Evolutionary conservation across 53 echinoderm and acorn worm genomes (phyloP), one percentile per base, ranked within the genome.

Genomic region (Actinopyga echinites): DNA sequence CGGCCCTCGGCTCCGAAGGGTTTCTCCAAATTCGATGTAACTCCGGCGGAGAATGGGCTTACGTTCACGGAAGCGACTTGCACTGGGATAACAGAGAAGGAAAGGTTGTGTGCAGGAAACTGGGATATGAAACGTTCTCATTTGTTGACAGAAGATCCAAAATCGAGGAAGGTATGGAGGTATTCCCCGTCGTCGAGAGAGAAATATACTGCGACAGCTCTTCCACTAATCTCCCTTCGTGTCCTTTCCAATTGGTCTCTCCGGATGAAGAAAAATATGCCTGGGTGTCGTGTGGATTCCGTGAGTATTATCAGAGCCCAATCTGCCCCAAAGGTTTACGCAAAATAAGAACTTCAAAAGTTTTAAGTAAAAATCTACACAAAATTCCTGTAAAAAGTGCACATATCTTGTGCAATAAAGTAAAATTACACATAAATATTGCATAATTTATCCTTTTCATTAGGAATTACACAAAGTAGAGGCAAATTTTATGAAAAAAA

Each of bases 41-140:
- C 24, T 8, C 33, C 34, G 53, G 23, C 10, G 45, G n/a, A 9
- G 68, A 67, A 3, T 74, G 75, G 75, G 53, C 45, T 8, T 74
- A 74, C 22, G 25, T 74, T 2, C 15, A 74, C 43, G 25, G 43
- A 25, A 49, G 75, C 19, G 11, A 52, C 1, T 44, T 11, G 0
- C 25, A 44, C 20, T 74, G 75, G 75, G 36, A 36, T 9, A 9
- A 8, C 19, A 44, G 25, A 26, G 25, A 44, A 19, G 75, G 75
- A 2, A 7, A 36, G 12, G 42, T 52, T 8, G 75, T 49, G 5
- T 74, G 75, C 45, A 28, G 12, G 9, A 40, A 24, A 10, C 45
- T 74, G 1, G 75, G 75, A 24, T 74, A 74, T 49, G 75, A 74
- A 9, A 74, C 22, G 45, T 74, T 23, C 24, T 49, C 75, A 21